These are phyloP conservation scores for Nasonia oneida DNA, from an alignment of 2,888 invertebrate species.

Conservation along the genomic window DNA sequence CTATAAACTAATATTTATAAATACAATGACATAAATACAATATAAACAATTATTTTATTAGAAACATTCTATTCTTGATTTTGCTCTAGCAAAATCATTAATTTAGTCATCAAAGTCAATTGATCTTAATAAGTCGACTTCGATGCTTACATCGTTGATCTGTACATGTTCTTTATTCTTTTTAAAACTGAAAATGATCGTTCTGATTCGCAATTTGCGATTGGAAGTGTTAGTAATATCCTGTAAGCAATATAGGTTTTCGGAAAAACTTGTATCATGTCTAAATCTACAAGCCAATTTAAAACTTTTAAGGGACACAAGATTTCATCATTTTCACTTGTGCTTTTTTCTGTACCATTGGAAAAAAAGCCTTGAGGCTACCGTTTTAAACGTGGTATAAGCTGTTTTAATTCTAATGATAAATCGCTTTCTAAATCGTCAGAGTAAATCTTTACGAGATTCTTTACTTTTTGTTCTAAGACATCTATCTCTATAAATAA, in stretches of 20 bases:
- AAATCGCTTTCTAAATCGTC: too few species aligned
- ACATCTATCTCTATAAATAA: too few species aligned
- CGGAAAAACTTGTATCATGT: background rate
- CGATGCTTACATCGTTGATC: background rate
- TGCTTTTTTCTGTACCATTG: background rate
- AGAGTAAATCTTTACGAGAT: too few species aligned
- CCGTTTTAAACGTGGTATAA: too few species aligned
- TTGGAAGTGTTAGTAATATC: background rate
- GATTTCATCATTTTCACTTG: background rate
- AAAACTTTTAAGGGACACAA: background rate
- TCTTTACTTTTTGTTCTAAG: too few species aligned
- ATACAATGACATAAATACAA: too few species aligned
- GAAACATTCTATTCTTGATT: too few species aligned
- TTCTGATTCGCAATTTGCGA: constrained; percentile 2
- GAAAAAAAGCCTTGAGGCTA: background rate
- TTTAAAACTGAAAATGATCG: background rate
- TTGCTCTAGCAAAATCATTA: background rate
- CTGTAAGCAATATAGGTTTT: background rate
- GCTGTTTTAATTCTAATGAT: too few species aligned
- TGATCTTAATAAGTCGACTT: too few species aligned
- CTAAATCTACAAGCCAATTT: background rate
- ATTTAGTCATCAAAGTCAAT: too few species aligned
- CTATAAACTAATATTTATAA: too few species aligned
- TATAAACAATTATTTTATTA: too few species aligned
- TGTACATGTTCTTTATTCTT: background rate